These are phyloP conservation scores for Eidolon dupreanum DNA, from an alignment of 2,797 vertebrate genomes.

Conservation along the genomic window DNA sequence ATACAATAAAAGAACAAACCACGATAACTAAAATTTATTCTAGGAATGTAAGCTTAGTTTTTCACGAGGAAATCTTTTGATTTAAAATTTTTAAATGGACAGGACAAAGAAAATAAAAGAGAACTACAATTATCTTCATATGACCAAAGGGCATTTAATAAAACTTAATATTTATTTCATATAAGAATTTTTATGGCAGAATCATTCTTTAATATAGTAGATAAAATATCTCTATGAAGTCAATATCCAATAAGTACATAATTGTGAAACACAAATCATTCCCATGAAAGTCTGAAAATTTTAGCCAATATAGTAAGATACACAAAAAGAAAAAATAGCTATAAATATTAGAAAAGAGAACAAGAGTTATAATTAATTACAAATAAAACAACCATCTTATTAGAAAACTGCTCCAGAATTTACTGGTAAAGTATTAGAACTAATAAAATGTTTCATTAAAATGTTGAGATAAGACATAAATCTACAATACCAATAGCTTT, in stretches of 20 bases:
- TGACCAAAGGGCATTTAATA: background rate
- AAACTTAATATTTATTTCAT: background rate
- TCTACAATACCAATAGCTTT: background rate
- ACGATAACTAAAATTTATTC: background rate
- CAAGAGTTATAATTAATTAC: background rate
- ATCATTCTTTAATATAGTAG: background rate
- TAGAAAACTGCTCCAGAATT: slow-evolving; percentile 14
- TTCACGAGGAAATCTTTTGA: background rate
- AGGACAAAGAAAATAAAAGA: background rate
- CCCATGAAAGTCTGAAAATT: background rate
- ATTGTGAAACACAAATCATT: background rate
- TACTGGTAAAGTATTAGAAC: background rate
- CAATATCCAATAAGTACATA: background rate
- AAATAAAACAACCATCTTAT: background rate
- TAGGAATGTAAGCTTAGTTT: background rate
- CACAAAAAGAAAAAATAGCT: background rate
- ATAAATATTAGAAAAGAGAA: background rate
- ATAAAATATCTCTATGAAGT: background rate
- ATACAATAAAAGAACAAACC: background rate
- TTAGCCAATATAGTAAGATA: background rate
- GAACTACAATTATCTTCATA: background rate
- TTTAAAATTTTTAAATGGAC: background rate
- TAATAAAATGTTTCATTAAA: slow-evolving; percentile 30
- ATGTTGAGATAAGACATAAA: background rate
- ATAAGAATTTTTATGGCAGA: background rate